Evolutionary conservation across 2,888 invertebrate genomes (phyloP).

Genomic region (Mantis religiosa): DNA sequence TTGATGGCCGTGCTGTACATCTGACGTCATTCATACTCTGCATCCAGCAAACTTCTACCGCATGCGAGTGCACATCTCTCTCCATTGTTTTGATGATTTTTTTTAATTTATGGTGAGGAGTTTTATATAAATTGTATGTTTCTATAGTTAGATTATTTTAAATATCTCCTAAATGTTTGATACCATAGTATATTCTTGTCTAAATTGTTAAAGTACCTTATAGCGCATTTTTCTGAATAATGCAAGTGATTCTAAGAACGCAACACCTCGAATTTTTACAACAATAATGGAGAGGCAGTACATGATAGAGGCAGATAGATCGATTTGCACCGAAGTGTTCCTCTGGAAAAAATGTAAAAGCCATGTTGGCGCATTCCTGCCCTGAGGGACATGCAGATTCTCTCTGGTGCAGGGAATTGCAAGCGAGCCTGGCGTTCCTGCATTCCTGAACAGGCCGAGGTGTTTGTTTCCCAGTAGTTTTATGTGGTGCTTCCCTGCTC

Average conservation of each 20-base stretch:
- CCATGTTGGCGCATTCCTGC: background rate
- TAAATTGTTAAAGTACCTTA: background rate
- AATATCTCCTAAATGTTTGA: no score
- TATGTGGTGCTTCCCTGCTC: background rate
- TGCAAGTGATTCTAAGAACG: background rate
- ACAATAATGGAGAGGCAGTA: background rate
- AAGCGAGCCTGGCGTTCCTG: background rate
- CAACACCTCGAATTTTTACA: background rate
- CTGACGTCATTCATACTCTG: no score
- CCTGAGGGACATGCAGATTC: background rate
- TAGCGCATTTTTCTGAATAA: background rate
- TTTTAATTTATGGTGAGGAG: no score
- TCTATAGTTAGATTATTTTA: no score
- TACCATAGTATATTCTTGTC: background rate
- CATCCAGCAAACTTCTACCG: no score
- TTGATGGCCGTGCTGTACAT: no score
- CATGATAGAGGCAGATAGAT: background rate
- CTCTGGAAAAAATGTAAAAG: background rate
- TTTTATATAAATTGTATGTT: no score
- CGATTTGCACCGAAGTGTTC: background rate
- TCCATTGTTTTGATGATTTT: no score
- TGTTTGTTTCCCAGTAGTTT: background rate
- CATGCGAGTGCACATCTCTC: no score
- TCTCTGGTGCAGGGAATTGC: background rate
- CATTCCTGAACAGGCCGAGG: background rate